Evolutionary conservation across 2,113 vertebrate genomes (phyloP), one percentile per base, ranked within the genome.

Genomic region (Talpa occidentalis): DNA sequence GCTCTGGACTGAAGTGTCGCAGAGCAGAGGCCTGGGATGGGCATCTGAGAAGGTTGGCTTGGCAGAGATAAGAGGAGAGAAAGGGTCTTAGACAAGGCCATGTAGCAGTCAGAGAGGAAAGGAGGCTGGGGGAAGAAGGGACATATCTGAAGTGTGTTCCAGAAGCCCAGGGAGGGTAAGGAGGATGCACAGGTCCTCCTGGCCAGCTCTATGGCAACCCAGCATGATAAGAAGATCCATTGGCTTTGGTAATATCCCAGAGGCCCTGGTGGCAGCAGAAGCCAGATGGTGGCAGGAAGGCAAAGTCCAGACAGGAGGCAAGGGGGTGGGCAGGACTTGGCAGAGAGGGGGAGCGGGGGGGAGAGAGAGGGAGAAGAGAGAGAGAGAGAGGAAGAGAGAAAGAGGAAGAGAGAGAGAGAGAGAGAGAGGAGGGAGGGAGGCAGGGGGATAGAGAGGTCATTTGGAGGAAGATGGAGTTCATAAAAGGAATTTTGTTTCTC

Each of bases 121-220:
- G 28, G 28, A 44, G 42, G 17, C 59, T 4, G 22, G 9, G 59
- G 59, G 59, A 28, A 40, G n/a, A 40, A 35, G 49, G 30, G n/a
- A 42, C 15, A 2, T 21, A 4, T 21, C 52, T 54, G 54, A 32
- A 19, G 44, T 1, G 5, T 7, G 42, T 24, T n/a, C 40, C 14
- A 32, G 64, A 24, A 42, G 37, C 54, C 10, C 2, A 19, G 37
- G 26, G 14, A 73, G 28, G 44, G 56, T 22, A 52, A 17, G 52
- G 52, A 54, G 59, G 59, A 10, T 6, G 10, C 4, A 0, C 0
- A 12, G 6, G 0, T 3, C 32, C 22, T 54, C 30, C 5, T 4
- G 9, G 42, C 26, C 10, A 35, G 28, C 52, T 74, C 42, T 10
- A 17, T 47, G 79, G 42, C 77, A 56, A 32, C 56, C 26, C 64